phyloP scores from a whole-genome alignment of 2,113 vertebrate genomes.

The Brachypteracias leptosomus region DNA sequence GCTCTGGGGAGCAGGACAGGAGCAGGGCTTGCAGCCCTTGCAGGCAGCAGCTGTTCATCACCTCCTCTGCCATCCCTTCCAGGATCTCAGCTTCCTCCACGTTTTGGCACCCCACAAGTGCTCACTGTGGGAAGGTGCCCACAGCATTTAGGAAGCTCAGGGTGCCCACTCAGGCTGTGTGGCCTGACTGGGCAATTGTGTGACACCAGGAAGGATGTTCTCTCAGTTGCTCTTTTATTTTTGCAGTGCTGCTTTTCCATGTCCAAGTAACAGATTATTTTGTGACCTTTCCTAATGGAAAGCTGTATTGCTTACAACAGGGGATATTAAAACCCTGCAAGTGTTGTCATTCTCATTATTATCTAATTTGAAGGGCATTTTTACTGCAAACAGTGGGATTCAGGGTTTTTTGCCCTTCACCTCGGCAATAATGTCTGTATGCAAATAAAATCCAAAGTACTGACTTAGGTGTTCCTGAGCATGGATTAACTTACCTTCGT shows the following conservation, averaged over 20 bases:
- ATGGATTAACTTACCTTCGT: background rate
- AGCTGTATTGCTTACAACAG: background rate
- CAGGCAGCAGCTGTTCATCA: conserved; percentile 45
- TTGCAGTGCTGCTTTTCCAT: background rate
- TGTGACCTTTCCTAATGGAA: background rate
- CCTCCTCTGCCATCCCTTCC: background rate
- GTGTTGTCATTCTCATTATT: background rate
- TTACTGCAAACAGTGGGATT: background rate
- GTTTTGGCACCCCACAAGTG: background rate
- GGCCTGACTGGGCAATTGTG: background rate
- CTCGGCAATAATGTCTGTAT: background rate
- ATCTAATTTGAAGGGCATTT: background rate
- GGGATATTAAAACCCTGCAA: background rate
- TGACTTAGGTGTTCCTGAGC: background rate
- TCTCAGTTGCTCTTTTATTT: background rate
- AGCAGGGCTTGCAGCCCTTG: background rate
- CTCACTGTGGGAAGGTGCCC: background rate
- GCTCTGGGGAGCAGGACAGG: background rate
- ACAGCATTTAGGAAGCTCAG: background rate
- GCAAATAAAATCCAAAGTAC: background rate
- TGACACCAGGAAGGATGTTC: rapidly evolving
- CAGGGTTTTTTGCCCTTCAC: background rate
- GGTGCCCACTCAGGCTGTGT: background rate
- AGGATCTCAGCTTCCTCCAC: conserved; percentile 38
- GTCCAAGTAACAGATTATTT: background rate